phyloP scores from a whole-genome alignment of 2,888 invertebrate genomes.

The Calliopum simillimum region DNA sequence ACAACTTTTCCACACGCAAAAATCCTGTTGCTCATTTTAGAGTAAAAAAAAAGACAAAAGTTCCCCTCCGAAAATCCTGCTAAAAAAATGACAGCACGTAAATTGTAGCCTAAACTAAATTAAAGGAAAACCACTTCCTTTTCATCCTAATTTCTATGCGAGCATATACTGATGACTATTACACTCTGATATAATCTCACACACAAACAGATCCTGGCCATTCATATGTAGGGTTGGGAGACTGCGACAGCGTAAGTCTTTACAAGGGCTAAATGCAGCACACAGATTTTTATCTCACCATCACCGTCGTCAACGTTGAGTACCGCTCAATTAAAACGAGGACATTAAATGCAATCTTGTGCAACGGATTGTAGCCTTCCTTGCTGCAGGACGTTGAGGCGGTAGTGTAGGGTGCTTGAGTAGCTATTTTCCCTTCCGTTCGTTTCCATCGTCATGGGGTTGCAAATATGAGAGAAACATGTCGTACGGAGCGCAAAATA shows the following conservation, averaged over 20 bases:
- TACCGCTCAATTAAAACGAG: constrained; percentile 13
- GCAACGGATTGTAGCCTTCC: background rate
- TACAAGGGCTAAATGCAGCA: constrained; percentile 31
- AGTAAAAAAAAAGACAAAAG: background rate
- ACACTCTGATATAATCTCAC: constrained; percentile 35
- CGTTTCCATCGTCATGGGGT: background rate
- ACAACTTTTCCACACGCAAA: constrained; percentile 43
- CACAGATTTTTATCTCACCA: constrained; percentile 33
- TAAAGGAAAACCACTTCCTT: constrained; percentile 43
- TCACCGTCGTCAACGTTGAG: constrained; percentile 8
- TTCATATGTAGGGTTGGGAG: background rate
- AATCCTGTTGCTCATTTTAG: constrained; percentile 40
- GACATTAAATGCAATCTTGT: background rate
- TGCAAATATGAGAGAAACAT: background rate
- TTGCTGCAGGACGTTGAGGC: background rate
- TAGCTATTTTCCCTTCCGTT: no score
- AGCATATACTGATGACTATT: background rate
- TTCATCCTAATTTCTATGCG: constrained; percentile 38
- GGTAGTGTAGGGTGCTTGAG: no score
- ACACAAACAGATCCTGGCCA: background rate
- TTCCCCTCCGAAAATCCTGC: constrained; percentile 1
- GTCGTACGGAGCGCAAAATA: background rate
- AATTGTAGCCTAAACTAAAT: constrained; percentile 39
- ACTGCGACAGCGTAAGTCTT: no score
- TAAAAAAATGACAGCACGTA: background rate